Evolutionary conservation across 2,888 invertebrate species (phyloP).

Genomic region (Cheilosia soror): DNA sequence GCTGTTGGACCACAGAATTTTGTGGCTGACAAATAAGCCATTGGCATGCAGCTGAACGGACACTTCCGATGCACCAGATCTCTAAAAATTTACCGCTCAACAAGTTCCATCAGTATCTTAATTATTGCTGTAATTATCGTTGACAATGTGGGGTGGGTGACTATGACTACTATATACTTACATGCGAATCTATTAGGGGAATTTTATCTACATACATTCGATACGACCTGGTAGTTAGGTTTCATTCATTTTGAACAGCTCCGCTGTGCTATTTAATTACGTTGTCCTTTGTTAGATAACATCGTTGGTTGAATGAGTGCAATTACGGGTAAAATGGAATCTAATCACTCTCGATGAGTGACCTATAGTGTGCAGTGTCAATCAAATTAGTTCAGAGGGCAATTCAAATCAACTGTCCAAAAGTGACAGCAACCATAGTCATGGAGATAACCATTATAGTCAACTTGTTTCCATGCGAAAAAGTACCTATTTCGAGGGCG

Average conservation of each 20-base stretch:
- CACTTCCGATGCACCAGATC: neutral
- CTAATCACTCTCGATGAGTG: slow-evolving; percentile 2
- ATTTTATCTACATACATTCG: neutral
- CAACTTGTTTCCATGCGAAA: too few relatives aligned
- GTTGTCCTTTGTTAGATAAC: slow-evolving; percentile 18
- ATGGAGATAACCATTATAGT: neutral
- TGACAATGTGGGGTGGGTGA: neutral
- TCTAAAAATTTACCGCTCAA: neutral
- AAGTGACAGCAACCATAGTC: slow-evolving; percentile 5
- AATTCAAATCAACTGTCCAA: neutral
- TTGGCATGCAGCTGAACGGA: too few relatives aligned
- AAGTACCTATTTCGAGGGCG: too few relatives aligned
- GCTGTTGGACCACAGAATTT: neutral
- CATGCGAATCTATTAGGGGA: neutral
- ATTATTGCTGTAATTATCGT: neutral
- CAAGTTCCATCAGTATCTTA: neutral
- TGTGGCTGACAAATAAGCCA: neutral
- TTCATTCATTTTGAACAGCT: neutral
- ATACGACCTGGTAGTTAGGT: neutral
- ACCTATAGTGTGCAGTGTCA: slow-evolving; percentile 12
- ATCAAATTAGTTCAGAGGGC: slow-evolving; percentile 7
- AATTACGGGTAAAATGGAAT: slow-evolving; percentile 15
- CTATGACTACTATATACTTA: neutral
- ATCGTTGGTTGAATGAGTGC: slow-evolving; percentile 24
- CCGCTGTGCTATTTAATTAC: slow-evolving; percentile 25